Percentiles rank a stretch among this genome's conserved stretches.
Evolutionary conservation across 1,140 invertebrate species (phyloP).

Genomic region (Drosophila lacertosa): DNA sequence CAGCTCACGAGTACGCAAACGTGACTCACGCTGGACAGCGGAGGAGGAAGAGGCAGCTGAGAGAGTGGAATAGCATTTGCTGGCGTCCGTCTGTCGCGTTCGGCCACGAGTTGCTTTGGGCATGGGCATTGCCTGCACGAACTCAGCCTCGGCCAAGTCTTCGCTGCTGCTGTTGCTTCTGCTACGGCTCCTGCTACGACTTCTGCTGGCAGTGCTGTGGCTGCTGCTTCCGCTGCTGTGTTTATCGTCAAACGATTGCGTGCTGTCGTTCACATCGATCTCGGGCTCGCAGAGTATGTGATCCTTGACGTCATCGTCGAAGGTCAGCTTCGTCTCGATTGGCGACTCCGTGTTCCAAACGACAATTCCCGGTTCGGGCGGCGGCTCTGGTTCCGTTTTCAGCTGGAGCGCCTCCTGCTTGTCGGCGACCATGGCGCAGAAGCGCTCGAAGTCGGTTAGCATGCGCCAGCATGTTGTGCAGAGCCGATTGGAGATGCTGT

Average conservation of each 20-base stretch:
- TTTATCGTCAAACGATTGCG: neutral
- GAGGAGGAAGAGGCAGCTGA: neutral
- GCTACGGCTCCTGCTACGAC: neutral
- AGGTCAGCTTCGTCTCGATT: constrained; percentile 50
- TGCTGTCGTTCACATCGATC: constrained; percentile 50
- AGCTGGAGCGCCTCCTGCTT: constrained; percentile 58
- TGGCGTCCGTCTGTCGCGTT: constrained; percentile 6
- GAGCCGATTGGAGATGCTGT: constrained; percentile 55
- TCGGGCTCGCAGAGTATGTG: constrained; percentile 68
- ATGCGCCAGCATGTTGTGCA: constrained; percentile 60
- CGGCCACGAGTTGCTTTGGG: neutral
- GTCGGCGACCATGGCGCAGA: constrained; percentile 61
- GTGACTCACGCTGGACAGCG: constrained; percentile 36
- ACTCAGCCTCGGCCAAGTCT: too few relatives aligned
- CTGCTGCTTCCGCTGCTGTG: neutral
- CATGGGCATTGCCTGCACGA: too few relatives aligned
- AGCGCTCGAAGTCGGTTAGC: constrained; percentile 55
- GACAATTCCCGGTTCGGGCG: constrained; percentile 58
- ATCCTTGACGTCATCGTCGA: constrained; percentile 63
- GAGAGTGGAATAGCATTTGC: neutral
- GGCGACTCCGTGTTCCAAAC: constrained; percentile 66
- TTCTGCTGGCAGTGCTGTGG: too few relatives aligned
- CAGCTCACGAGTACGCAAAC: constrained; percentile 50
- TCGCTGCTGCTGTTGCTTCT: constrained; percentile 2
- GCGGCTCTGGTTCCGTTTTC: constrained; percentile 55